phyloP scores from a whole-genome alignment of 2,113 vertebrate species.

The Grammomys surdaster region DNA sequence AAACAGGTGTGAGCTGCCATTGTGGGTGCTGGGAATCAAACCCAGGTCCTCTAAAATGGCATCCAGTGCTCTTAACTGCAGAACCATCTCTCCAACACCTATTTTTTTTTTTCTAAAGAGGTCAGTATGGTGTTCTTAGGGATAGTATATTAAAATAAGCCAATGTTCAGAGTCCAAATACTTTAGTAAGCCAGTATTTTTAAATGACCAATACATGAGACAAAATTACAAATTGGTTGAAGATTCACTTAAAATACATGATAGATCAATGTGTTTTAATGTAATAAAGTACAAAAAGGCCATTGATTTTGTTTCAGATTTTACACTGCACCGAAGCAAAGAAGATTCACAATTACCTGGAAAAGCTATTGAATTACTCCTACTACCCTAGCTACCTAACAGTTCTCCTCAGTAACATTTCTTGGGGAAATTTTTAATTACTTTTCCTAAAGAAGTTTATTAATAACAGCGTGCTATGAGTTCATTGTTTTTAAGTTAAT shows the following conservation, averaged over 20 bases:
- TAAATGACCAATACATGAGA: neutral
- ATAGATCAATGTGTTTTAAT: neutral
- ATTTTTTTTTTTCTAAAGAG: neutral
- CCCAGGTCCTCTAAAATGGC: neutral
- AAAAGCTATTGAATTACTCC: constrained; percentile 31
- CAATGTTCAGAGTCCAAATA: neutral
- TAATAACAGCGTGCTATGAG: neutral
- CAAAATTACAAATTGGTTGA: neutral
- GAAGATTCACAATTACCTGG: constrained; percentile 15
- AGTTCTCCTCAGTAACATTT: constrained; percentile 2
- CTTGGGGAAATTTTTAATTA: constrained; percentile 27
- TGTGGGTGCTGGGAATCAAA: neutral
- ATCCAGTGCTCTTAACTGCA: neutral
- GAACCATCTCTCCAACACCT: neutral
- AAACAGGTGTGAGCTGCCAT: neutral
- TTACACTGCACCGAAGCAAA: too few relatives aligned
- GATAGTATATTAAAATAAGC: neutral
- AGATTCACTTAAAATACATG: constrained; percentile 44
- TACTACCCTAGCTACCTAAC: neutral
- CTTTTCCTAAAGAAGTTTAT: constrained; percentile 8
- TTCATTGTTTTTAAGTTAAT: constrained; percentile 28
- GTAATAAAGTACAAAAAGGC: neutral
- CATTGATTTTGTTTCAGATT: neutral
- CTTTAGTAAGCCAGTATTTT: constrained; percentile 14
- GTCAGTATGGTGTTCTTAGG: neutral